Evolutionary conservation across 2,797 vertebrate species (phyloP), one percentile per base, ranked within the genome.

Genomic region (Rhabdomys pumilio): DNA sequence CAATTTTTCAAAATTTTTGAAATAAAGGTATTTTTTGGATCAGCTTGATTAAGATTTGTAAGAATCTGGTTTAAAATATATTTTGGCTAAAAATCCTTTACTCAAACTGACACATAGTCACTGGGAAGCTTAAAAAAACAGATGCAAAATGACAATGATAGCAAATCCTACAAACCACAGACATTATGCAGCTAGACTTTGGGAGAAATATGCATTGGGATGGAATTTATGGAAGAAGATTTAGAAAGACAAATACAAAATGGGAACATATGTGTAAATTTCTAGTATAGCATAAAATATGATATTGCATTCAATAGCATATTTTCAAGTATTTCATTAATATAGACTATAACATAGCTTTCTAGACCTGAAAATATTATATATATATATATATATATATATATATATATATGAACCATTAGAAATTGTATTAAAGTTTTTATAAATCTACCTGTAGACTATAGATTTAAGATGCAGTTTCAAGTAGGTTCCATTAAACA

Each of bases 191-290:
- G 1, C 0, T 77, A 50, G n/a, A 15, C 7, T 85, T 55, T 95
- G 3, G 41, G 19, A 69, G 11, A 67, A 96, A 81, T 73, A 73
- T 15, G 90, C 3, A 53, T 19, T 87, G 17, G 53, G 53, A 77
- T 81, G 22, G 77, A 20, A n/a, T 53, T 47, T n/a, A 47, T 38
- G 53, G 24, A 86, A 88, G 6, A 88, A 88, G 6, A 77, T 86
- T 93, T 72, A 90, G 34, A 90, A 84, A 59, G n/a, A 79, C 26
- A 92, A 86, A 91, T 85, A 57, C 80, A 53, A 93, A 95, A 53
- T 34, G 11, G 29, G 2, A 12, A n/a, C 3, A 73, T 41, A 89
- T 4, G 2, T 83, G 20, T 84, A 17, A 29, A 41, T 38, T 44
- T 90, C 55, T 57, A 1, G 34, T 15, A 92, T 34, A 83, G 4